Percentiles rank a stretch among this genome's conserved stretches.
These are phyloP conservation scores for Meandrina meandrites DNA, from an alignment of 92 coral and sea anemone genomes.

Conservation along the genomic window DNA sequence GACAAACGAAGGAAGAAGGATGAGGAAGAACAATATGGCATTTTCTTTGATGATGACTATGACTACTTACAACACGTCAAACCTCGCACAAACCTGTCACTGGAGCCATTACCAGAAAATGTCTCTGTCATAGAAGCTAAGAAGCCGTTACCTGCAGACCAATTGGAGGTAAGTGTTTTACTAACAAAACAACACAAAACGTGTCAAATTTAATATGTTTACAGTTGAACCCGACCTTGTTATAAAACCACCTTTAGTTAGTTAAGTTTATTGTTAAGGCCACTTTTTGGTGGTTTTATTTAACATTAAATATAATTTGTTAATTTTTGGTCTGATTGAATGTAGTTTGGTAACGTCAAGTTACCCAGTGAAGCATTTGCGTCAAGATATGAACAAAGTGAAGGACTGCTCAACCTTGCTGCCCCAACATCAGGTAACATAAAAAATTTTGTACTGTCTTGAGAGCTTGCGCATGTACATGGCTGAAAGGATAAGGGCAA, in stretches of 20 bases:
- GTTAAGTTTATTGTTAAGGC: background rate
- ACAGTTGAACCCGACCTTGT: too few relatives aligned
- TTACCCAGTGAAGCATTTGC: conserved; percentile 92
- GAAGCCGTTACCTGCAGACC: conserved; percentile 12
- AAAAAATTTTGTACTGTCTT: background rate
- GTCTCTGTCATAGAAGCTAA: conserved; percentile 77
- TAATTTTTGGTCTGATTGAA: background rate
- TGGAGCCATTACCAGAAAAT: conserved; percentile 90
- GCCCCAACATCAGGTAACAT: conserved; percentile 59
- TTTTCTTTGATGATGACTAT: conserved; percentile 91
- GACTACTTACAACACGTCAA: conserved; percentile 93
- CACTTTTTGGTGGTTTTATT: too few relatives aligned
- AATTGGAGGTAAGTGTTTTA: conserved; percentile 9
- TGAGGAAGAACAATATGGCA: conserved; percentile 66
- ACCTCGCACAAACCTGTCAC: conserved; percentile 83
- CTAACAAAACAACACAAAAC: background rate
- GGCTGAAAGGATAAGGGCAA: too few relatives aligned
- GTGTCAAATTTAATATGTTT: too few relatives aligned
- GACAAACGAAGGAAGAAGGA: conserved; percentile 30
- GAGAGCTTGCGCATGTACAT: too few relatives aligned
- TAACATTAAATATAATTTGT: too few relatives aligned
- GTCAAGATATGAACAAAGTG: conserved; percentile 76
- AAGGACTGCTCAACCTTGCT: conserved; percentile 92
- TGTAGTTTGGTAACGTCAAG: conserved; percentile 81
- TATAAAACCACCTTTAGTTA: background rate